phyloP scores from a whole-genome alignment of 1,140 invertebrate species.

The Brachystomella parvula region DNA sequence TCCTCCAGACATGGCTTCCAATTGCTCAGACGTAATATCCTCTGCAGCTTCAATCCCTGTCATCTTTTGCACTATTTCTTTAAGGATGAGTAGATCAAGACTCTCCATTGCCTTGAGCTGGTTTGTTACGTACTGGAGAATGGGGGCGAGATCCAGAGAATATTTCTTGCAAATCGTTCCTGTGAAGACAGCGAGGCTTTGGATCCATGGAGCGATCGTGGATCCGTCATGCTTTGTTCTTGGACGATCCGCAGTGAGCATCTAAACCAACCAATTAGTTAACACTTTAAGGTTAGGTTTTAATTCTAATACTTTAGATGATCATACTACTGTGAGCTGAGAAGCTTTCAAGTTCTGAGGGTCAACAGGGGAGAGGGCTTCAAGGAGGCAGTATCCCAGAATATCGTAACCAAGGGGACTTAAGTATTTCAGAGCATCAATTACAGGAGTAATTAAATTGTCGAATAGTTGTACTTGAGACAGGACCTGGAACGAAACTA shows the following conservation, averaged over 20 bases:
- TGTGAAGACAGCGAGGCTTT: slow-evolving; percentile 87
- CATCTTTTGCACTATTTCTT: slow-evolving; percentile 99
- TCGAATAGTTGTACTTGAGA: slow-evolving; percentile 95
- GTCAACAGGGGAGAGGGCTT: slow-evolving; percentile 62
- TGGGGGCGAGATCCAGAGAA: slow-evolving; percentile 85
- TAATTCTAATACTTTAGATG: slow-evolving; percentile 3
- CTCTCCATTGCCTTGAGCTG: slow-evolving; percentile 93
- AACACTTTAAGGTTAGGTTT: not conserved
- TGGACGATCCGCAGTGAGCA: slow-evolving; percentile 48
- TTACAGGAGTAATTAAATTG: slow-evolving; percentile 90
- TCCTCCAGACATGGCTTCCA: slow-evolving; percentile 92
- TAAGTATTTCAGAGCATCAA: slow-evolving; percentile 95
- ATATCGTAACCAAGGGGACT: slow-evolving; percentile 94
- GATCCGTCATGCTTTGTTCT: slow-evolving; percentile 82
- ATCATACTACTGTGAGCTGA: slow-evolving; percentile 22
- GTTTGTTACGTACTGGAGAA: slow-evolving; percentile 95
- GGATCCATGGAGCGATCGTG: slow-evolving; percentile 86
- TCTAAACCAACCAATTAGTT: slow-evolving; percentile 16
- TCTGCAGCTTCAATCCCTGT: slow-evolving; percentile 93
- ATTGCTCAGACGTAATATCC: slow-evolving; percentile 91
- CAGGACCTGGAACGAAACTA: slow-evolving; percentile 51
- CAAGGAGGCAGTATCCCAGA: slow-evolving; percentile 89
- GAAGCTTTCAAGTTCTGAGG: not conserved
- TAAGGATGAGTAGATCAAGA: slow-evolving; percentile 86
- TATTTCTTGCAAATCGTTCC: slow-evolving; percentile 96